These are phyloP conservation scores for Lysandra coridon DNA, from an alignment of 2,888 invertebrate genomes.

Conservation along the genomic window DNA sequence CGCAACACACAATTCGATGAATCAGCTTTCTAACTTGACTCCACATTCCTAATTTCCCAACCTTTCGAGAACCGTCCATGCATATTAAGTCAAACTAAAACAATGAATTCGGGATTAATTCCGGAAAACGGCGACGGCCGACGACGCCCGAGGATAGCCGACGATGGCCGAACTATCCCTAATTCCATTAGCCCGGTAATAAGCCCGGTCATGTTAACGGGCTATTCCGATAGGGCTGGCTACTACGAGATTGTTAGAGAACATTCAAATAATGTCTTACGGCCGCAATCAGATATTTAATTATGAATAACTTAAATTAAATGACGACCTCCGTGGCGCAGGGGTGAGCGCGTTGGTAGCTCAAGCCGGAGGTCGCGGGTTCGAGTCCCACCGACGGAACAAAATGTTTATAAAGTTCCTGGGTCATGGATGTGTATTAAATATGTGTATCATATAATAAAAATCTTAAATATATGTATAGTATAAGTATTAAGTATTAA, in stretches of 20 bases:
- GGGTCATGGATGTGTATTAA: no score
- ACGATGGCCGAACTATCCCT: neutral
- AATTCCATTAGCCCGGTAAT: slow-evolving; percentile 22
- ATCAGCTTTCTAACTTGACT: neutral
- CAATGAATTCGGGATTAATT: neutral
- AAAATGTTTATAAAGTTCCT: no score
- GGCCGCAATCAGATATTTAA: no score
- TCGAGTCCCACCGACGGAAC: no score
- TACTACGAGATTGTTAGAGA: neutral
- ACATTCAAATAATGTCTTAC: no score
- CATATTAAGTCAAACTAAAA: slow-evolving; percentile 6
- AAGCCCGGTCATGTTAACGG: slow-evolving; percentile 14
- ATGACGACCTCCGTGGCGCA: no score
- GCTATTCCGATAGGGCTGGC: neutral
- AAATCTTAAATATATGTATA: no score
- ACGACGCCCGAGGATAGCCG: neutral
- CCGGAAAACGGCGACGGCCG: neutral
- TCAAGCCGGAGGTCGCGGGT: no score
- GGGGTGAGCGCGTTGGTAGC: no score
- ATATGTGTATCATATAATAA: no score
- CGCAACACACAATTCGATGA: neutral
- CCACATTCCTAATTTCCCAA: neutral
- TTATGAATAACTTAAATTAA: no score
- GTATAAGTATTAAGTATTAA: no score
- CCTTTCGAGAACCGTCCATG: neutral